These are phyloP conservation scores for Sylvia borin DNA, from an alignment of 2,797 vertebrate genomes.

Conservation along the genomic window DNA sequence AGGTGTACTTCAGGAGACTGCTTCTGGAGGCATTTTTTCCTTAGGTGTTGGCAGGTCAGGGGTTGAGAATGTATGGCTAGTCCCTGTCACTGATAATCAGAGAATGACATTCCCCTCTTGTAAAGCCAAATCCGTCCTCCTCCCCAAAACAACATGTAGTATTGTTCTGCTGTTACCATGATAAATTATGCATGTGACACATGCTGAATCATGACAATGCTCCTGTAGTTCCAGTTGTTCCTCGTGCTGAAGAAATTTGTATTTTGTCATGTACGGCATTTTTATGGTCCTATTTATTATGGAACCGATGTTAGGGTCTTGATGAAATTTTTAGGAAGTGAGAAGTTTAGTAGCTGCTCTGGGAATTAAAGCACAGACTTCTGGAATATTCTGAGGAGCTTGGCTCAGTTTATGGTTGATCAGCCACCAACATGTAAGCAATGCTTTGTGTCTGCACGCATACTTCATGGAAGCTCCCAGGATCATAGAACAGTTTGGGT, in stretches of 20 bases:
- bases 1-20: neutral
- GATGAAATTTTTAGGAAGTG: neutral
- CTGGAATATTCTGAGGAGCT: neutral
- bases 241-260: neutral
- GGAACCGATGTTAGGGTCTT: rapidly evolving
- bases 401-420: neutral
- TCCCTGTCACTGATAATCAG: neutral
- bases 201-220: neutral
- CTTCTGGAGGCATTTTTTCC: neutral
- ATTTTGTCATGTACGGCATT: neutral
- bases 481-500: neutral
- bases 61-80: neutral
- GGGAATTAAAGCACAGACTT: neutral
- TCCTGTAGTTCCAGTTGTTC: neutral
- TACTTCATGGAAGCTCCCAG: neutral
- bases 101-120: neutral
- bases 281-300: neutral
- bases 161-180: neutral
- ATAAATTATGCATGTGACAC: neutral
- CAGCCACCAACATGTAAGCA: rapidly evolving
- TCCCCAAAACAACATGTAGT: neutral
- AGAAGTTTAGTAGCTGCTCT: rapidly evolving
- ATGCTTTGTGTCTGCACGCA: rapidly evolving
- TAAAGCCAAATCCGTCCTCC: neutral
- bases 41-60: neutral